Evolutionary conservation across 37 sponge, comb jelly and placozoan species (phyloP).

Genomic region (Amphimedon queenslandica): DNA sequence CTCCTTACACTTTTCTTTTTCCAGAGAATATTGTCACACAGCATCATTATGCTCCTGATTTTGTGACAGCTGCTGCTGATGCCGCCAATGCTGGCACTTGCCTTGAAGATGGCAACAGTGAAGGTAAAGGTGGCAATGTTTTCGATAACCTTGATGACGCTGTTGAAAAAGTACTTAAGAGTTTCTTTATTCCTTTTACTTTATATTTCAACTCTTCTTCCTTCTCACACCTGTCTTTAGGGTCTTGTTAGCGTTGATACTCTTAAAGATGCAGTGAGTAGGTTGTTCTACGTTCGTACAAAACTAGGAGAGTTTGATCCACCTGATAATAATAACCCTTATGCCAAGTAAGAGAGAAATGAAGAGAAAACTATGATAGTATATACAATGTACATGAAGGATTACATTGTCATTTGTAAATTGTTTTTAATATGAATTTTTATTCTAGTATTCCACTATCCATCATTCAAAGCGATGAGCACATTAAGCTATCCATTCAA

Average conservation of each 20-base stretch:
- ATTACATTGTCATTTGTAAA: too few species aligned
- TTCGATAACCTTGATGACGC: slow-evolving; percentile 40
- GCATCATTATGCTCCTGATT: slow-evolving; percentile 40
- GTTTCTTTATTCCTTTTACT: too few species aligned
- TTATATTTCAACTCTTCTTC: not conserved
- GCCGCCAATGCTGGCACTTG: slow-evolving; percentile 54
- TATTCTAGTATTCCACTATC: not conserved
- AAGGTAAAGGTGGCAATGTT: slow-evolving; percentile 7
- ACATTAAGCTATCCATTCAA: slow-evolving; percentile 23
- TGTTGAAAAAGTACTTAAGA: slow-evolving; percentile 18
- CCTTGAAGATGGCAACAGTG: slow-evolving; percentile 42
- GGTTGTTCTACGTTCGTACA: slow-evolving; percentile 54
- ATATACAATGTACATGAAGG: too few species aligned
- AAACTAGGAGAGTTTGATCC: slow-evolving; percentile 76
- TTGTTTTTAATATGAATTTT: too few species aligned
- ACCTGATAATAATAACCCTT: slow-evolving; percentile 51
- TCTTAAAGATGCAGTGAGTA: slow-evolving; percentile 41
- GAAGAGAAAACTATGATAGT: too few species aligned
- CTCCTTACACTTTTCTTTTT: too few species aligned
- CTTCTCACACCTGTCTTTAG: not conserved
- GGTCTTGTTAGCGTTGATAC: slow-evolving; percentile 6
- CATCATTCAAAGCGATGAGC: slow-evolving; percentile 42
- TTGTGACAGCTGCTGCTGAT: slow-evolving; percentile 28
- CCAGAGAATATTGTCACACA: slow-evolving; percentile 30
- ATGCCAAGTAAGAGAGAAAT: slow-evolving; percentile 43